Base-by-base conservation (phyloP, 2,113 vertebrate genomes). In the Rutilus rutilus region DNA sequence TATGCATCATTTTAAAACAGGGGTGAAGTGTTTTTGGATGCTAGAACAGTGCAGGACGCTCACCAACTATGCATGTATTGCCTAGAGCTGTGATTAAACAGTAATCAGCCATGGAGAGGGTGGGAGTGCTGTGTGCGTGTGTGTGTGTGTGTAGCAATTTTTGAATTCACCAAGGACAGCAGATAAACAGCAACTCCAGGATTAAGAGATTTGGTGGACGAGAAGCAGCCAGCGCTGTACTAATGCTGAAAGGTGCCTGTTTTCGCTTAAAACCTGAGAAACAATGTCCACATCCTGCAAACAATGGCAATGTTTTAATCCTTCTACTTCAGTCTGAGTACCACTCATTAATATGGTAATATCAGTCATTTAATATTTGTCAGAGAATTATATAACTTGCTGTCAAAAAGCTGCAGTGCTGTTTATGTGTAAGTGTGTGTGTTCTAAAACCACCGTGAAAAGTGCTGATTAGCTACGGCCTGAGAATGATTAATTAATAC, bases 401-500 rank as follows among this genome's bases (percentile, higher is more conserved):
- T 64, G 86, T 84, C 84, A 84, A 84, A 82, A 86, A 39, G 54
- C 84, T 83, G 76, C 74, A 54, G 36, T 69, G 78, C 36, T 83
- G 71, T 75, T 30, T 52, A 42, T 75, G 75, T 36, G 21, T 81
- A 30, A 73, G 27, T 25, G 69, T 84, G 57, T 84, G 77, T 67
- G 83, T 74, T 82, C 23, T 85, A 62, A 84, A 85, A 87, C 62
- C 79, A 87, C 74, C 57, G 7, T 87, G 87, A 82, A 90, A 89
- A 89, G 82, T 84, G 87, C 78, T 84, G 87, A 90, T 90, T 86
- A 84, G 82, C 83, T 86, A 69, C 83, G 82, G 76, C 64, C 82
- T 39, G 62, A n/a, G 47, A 83, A 87, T 85, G 86, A 90, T 90
- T 89, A 86, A 90, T 90, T 90, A 88, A 90, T 89, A 82, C 60